Base-by-base conservation (phyloP, 2,113 vertebrate genomes). In the Gavia stellata region DNA sequence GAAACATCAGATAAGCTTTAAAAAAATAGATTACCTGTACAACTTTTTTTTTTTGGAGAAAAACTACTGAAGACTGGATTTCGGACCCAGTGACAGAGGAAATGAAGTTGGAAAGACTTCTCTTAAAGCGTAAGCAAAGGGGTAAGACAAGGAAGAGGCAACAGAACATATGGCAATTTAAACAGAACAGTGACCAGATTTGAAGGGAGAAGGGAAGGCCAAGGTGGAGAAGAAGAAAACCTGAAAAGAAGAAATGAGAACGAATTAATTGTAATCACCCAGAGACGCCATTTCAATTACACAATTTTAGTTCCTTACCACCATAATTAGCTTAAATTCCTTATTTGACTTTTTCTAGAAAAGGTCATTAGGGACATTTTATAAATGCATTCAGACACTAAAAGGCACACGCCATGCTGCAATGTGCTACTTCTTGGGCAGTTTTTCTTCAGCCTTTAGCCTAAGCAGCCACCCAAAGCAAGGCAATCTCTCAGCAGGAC, bases 231-330 rank as follows among this genome's bases (percentile, higher is more conserved):
- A 96, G 94, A 74, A 96, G 92, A 92, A 94, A 89, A 97, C 91
- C 97, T 97, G 97, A 77, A 97, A 97, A 97, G 97, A 95, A 97
- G 96, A 97, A 97, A 95, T 9, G 12, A 97, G 81, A 97, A 95
- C 6, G 5, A 86, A 90, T 97, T 97, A 97, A 97, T 95, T 67
- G 86, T 50, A 62, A 61, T 95, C 75, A 78, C 47, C 34, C 33
- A 73, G 20, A 85, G 25, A 84, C 79, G 50, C 49, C 34, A 89
- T 62, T 80, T 73, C 58, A 73, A 29, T 73, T 82, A 88, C 7
- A 92, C 36, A 87, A 62, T 65, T 91, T 49, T 28, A 67, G 38
- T 68, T 74, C 71, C 40, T 66, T 77, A 81, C 14, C 31, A 91
- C n/a, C 17, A 53, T 3, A 44, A 81, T 31, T n/a, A 65, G 5